These are phyloP conservation scores for Falcaria lacertinaria DNA, from an alignment of 2,888 invertebrate species.

Conservation along the genomic window DNA sequence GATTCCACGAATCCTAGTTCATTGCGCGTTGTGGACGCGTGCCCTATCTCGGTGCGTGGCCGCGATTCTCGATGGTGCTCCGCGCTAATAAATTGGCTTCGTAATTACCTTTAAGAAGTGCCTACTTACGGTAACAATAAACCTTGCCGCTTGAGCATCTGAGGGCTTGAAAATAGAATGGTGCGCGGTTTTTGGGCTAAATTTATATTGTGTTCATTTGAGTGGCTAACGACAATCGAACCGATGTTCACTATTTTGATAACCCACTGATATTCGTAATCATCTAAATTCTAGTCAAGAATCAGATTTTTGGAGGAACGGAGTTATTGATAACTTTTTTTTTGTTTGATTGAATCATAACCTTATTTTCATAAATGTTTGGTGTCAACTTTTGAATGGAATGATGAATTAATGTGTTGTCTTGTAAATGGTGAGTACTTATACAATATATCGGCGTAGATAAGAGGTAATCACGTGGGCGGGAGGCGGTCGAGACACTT, in stretches of 20 bases:
- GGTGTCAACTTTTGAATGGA: neutral
- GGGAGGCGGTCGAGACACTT: constrained; percentile 1
- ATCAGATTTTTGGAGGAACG: too few relatives aligned
- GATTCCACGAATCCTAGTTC: constrained; percentile 15
- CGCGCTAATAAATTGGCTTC: constrained; percentile 1
- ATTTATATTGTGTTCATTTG: neutral
- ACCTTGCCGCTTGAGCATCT: neutral
- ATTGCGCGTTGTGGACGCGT: constrained; percentile 15
- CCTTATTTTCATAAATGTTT: too few relatives aligned
- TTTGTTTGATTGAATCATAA: too few relatives aligned
- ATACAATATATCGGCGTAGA: neutral
- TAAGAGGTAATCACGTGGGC: neutral
- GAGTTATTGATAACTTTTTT: too few relatives aligned
- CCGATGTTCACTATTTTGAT: too few relatives aligned
- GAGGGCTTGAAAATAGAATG: neutral
- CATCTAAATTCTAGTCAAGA: too few relatives aligned
- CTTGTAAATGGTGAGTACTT: neutral
- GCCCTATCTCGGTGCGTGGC: constrained; percentile 22
- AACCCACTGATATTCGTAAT: too few relatives aligned
- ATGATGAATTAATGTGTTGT: neutral
- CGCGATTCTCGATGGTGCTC: neutral
- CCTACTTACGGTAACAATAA: neutral
- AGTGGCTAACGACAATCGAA: neutral
- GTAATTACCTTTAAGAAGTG: constrained; percentile 3
- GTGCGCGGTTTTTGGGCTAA: neutral